These are phyloP conservation scores for Argyresthia albistria DNA, from an alignment of 2,888 invertebrate species.

Conservation along the genomic window DNA sequence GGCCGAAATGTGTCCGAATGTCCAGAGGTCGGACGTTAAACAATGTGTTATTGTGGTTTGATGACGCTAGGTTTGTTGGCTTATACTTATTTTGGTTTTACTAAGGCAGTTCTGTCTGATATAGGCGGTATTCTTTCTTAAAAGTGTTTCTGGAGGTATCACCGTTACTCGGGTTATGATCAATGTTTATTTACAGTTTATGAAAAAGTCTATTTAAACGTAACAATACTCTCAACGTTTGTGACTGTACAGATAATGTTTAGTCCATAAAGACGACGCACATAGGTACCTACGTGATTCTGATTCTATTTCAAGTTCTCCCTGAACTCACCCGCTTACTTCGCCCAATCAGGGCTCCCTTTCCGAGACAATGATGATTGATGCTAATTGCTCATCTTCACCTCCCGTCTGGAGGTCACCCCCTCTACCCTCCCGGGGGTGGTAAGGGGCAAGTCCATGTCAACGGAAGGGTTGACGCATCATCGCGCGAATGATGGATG, in stretches of 20 bases:
- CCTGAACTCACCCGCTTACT: no score
- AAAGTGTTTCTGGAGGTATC: background rate
- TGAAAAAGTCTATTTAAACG: no score
- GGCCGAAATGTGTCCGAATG: background rate
- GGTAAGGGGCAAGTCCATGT: background rate
- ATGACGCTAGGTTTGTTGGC: background rate
- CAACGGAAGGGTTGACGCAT: slow-evolving; percentile 51
- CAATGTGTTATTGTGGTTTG: background rate
- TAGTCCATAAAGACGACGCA: no score
- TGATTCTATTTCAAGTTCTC: no score
- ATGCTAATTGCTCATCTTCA: no score
- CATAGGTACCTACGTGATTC: no score
- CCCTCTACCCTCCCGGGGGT: background rate
- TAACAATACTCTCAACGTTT: no score
- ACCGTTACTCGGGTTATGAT: background rate
- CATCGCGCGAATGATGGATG: slow-evolving; percentile 59
- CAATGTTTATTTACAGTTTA: background rate
- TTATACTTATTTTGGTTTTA: background rate
- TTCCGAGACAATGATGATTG: no score
- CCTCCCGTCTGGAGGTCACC: background rate
- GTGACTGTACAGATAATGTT: no score
- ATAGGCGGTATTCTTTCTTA: background rate
- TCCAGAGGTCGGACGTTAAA: background rate
- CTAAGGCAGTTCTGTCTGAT: no score
- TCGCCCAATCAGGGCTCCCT: no score